Conservation (phyloP, 2,113 vertebrate genomes). For the Eclectus roratus region DNA sequence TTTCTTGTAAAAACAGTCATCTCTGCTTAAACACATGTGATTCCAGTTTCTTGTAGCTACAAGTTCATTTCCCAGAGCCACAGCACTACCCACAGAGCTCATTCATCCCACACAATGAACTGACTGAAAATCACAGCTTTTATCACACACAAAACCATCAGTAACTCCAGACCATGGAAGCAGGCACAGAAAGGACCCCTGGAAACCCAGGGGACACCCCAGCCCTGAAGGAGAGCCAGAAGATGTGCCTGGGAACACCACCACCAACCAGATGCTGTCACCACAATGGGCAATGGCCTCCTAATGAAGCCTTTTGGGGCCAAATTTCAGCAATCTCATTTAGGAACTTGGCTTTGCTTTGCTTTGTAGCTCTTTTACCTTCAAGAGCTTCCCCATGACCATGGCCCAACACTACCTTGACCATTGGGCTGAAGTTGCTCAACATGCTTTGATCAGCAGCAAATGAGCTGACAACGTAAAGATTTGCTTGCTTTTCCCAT, state of each 20-base stretch:
- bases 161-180: background rate
- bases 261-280: background rate
- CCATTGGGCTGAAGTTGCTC: background rate
- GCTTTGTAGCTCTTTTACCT: background rate
- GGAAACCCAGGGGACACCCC: background rate
- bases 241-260: background rate
- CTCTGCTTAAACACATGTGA: background rate
- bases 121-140: background rate
- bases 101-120: background rate
- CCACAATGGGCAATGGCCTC: too few relatives aligned
- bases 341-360: background rate
- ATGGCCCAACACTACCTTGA: background rate
- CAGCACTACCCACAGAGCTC: background rate
- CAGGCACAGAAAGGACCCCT: background rate
- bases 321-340: background rate
- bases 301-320: background rate
- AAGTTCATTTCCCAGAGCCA: background rate
- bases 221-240: background rate
- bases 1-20: background rate
- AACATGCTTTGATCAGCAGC: accelerated
- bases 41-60: background rate
- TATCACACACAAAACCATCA: background rate
- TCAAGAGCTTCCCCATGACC: background rate
- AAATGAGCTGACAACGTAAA: background rate
- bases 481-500: background rate